Base-by-base conservation (phyloP, 2,113 vertebrate species). In the Colistium nudipinnis region DNA sequence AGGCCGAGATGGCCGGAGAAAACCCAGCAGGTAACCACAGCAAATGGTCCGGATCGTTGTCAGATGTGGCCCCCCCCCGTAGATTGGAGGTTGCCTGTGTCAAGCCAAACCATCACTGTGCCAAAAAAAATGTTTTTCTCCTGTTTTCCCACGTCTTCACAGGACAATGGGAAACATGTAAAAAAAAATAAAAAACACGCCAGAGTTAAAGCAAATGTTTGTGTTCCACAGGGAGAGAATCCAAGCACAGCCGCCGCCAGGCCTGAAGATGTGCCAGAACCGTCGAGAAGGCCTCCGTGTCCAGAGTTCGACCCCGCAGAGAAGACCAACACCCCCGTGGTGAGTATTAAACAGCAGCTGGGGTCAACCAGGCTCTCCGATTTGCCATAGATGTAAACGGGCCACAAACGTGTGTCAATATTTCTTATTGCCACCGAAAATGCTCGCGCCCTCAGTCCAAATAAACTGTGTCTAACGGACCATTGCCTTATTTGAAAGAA, bases 261-360 rank as follows among this genome's bases (percentile, higher is more conserved):
- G 44, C 92, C 94, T 80, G 94, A 96, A 45, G 90, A 93, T 6
- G 72, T 89, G 31, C 64, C 70, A 19, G 95, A 96, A 52, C 93
- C 94, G 88, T 91, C 90, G 0, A 86, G 90, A 80, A 94, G 93
- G 86, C 95, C 95, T 62, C 94, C 92, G 68, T 93, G 94, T 27
- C 94, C 94, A 1, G 94, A 97, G 62, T 92, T 93, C 68, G 91
- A 92, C 20, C 93, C 94, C 31, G 93, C 93, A 0, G 74, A 82
- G 10, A 94, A 95, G 64, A 94, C 93, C 56, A 92, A 93, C 24
- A 78, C 91, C 36, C 82, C 92, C 0, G 91, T 95, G 93, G 94
- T 95, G 44, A 87, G 85, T 14, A 53, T 51, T 49, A 17, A 36
- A 70, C 12, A 39, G 22, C 22, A 17, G 30, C 31, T 25, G 14